Base-by-base conservation (phyloP, 2,113 vertebrate genomes). In the Gyps fulvus region DNA sequence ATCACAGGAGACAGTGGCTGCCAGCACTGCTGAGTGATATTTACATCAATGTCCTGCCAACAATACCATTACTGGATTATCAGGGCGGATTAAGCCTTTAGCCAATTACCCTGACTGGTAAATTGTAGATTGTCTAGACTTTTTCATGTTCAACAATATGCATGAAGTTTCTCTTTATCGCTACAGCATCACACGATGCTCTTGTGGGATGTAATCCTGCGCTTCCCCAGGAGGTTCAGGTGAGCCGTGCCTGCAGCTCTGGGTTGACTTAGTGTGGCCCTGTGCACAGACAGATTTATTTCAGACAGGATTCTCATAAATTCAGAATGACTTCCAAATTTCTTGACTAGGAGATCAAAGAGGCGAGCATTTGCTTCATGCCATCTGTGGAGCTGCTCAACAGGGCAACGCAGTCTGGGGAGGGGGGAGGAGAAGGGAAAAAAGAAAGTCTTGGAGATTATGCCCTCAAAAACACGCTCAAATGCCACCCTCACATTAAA, bases 291-390 rank as follows among this genome's bases (percentile, higher is more conserved):
- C 91, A 87, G 84, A 91, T 91, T 95, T 90, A 72, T 95, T 96
- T 95, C 96, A 95, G 95, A 95, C 91, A 50, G 95, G 89, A 91
- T 95, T 95, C 94, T 94, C 94, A 94, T 93, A 91, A 95, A 94
- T 96, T 95, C 95, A 96, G 93, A 97, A 96, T 6, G 78, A 94
- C 96, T 97, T 97, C 96, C 96, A 97, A 96, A 95, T 95, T 96
- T 97, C 94, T 96, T 96, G 97, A 87, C 96, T 93, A 92, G 87
- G 62, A 95, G 94, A 97, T 97, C 94, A 97, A 97, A 97, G 97
- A 91, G 93, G 89, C 40, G 7, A 91, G 84, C 93, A 73, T 93
- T 96, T 79, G 92, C 96, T 94, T 81, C 86, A 8, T 92, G 88
- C 94, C 96, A 96, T 96, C 91, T 96, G 93, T 50, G 90, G 93